Base-by-base conservation (phyloP, 2,797 vertebrate species). In the Clarias pachynema region DNA sequence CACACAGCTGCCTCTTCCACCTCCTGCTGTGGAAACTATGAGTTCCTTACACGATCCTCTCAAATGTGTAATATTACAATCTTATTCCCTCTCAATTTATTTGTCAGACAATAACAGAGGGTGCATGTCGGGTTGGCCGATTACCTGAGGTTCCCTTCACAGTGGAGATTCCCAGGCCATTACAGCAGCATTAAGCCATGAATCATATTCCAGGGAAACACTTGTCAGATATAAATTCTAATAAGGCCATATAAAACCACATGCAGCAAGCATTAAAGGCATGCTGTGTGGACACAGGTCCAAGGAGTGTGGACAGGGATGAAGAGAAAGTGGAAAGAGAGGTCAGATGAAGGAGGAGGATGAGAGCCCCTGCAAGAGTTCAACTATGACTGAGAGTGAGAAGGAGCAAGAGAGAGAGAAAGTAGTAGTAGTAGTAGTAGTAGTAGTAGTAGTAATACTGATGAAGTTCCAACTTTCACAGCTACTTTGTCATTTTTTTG, bases 181-280 rank as follows among this genome's bases (percentile, higher is more conserved):
- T 90, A 88, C 84, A 79, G 81, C 29, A 63, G 86, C 83, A 84
- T 89, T 83, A 89, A 83, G 66, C 49, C 60, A 89, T 90, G 86
- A 91, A 90, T 91, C 90, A 91, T 82, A 81, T 84, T 60, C 68
- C 83, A n/a, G 82, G 89, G 90, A 90, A 90, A 89, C 89, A 89
- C 89, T 91, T 90, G 89, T 89, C 86, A 88, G 86, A 90, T 89
- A 89, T 89, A 89, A 90, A 90, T 90, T 90, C 84, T 90, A 90
- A 89, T 88, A 89, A 89, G 87, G 87, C 89, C 82, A 78, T 86
- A 90, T 86, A 89, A 90, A 88, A 90, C 84, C 87, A 89, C 88
- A 88, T 89, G 86, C 86, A 84, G 85, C 81, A 87, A 88, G 84
- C 86, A 89, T 89, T 87, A 87, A 78, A 91, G 83, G 87, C 81